Conservation (phyloP, 2,797 vertebrate genomes). For the Dermochelys coriacea region DNA sequence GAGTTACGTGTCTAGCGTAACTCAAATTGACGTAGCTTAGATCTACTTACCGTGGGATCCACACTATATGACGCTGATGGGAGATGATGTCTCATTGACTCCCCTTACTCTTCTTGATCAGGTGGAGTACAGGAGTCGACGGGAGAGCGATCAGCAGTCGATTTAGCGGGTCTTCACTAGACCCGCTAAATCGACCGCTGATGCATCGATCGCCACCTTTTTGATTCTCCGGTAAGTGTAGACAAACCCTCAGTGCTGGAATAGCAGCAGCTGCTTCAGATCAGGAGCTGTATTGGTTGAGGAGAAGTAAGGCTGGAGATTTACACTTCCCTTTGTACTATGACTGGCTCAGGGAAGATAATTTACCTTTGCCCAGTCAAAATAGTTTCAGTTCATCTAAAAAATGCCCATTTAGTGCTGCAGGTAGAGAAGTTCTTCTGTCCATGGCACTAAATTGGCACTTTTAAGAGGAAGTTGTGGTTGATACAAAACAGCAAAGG, state of each 20-base stretch:
- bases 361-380: neutral
- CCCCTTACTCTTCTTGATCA: too few species aligned
- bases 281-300: neutral
- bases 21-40: too few species aligned
- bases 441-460: neutral
- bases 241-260: neutral
- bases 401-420: neutral
- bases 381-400: neutral
- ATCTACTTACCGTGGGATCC: too few species aligned
- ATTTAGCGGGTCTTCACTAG: too few species aligned
- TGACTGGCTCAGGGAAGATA: neutral
- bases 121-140: too few species aligned
- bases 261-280: neutral
- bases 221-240: too few species aligned
- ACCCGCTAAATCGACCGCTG: too few species aligned
- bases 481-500: slow-evolving; percentile 4
- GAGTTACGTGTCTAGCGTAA: too few species aligned
- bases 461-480: neutral
- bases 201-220: too few species aligned
- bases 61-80: too few species aligned
- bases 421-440: neutral
- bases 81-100: too few species aligned
- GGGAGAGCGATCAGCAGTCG: too few species aligned
- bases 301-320: neutral
- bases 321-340: neutral